A percentile compares a stretch with the other conserved stretches of the same genome.
Evolutionary conservation across 2,113 vertebrate species (phyloP).

Genomic region (Nyctibius bracteatus): DNA sequence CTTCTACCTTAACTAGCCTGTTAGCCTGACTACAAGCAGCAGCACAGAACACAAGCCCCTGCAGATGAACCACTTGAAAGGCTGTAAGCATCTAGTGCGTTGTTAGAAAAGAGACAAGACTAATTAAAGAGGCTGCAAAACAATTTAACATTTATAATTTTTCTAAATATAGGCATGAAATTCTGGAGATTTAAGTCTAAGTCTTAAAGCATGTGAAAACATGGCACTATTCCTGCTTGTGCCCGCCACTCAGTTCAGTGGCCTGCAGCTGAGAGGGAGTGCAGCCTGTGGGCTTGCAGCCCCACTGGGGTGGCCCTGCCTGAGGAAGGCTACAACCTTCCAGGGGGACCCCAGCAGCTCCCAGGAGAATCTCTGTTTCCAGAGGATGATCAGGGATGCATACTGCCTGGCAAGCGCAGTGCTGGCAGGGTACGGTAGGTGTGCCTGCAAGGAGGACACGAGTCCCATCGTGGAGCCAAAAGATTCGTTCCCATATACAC

Average conservation of each 20-base stretch:
- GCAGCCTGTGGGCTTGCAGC: not conserved
- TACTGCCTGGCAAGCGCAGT: not conserved
- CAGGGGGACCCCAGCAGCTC: not conserved
- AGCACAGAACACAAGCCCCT: not conserved
- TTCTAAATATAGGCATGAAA: not conserved
- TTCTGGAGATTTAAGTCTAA: not conserved
- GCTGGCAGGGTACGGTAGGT: not conserved
- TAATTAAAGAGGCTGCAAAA: not conserved
- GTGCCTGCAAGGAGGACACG: not conserved
- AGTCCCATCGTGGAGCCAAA: not conserved
- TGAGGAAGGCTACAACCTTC: not conserved
- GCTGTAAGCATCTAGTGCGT: rapidly evolving
- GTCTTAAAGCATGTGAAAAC: not conserved
- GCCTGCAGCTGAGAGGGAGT: not conserved
- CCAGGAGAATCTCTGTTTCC: not conserved
- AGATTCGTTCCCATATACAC: not conserved
- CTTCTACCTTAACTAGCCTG: not conserved
- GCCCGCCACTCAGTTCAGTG: not conserved
- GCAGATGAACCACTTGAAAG: not conserved
- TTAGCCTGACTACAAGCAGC: not conserved
- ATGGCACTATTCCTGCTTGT: not conserved
- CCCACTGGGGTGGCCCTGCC: not conserved
- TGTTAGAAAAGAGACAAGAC: not conserved
- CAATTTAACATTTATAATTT: not conserved
- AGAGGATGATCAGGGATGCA: not conserved